Percentiles rank a stretch among this genome's conserved stretches.
These are phyloP conservation scores for Ernsta delagoae DNA, from an alignment of 2,888 invertebrate genomes.

Conservation along the genomic window DNA sequence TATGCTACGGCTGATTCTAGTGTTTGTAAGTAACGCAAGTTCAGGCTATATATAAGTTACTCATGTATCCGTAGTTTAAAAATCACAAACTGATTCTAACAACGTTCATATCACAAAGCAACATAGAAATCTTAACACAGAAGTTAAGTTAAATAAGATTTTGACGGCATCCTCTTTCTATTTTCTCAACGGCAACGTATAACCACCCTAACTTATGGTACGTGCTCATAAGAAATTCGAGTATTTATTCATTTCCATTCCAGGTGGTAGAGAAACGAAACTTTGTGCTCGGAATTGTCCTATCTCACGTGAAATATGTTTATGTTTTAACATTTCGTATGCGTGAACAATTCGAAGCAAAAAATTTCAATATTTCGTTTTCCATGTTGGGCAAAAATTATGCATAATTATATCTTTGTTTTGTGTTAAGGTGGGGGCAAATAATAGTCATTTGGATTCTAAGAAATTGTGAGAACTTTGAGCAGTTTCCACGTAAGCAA, in stretches of 20 bases:
- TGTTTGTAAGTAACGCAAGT: background rate
- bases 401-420: too few relatives aligned
- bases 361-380: too few relatives aligned
- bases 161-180: background rate
- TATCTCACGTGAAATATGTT: constrained; percentile 15
- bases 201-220: constrained; percentile 1
- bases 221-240: constrained; percentile 28
- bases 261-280: constrained; percentile 23
- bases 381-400: too few relatives aligned
- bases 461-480: too few relatives aligned
- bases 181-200: background rate
- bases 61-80: too few relatives aligned
- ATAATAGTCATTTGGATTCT: too few relatives aligned
- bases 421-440: too few relatives aligned
- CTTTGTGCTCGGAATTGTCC: constrained; percentile 31
- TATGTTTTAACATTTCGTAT: background rate
- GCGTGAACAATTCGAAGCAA: background rate
- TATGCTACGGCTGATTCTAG: background rate
- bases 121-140: too few relatives aligned
- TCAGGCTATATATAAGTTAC: background rate
- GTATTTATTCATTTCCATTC: constrained; percentile 29
- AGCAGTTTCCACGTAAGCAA: too few relatives aligned
- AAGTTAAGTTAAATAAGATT: background rate
- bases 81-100: too few relatives aligned
- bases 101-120: too few relatives aligned